phyloP scores from a whole-genome alignment of 2,888 invertebrate genomes.

The Malthinus seriepunctatus region DNA sequence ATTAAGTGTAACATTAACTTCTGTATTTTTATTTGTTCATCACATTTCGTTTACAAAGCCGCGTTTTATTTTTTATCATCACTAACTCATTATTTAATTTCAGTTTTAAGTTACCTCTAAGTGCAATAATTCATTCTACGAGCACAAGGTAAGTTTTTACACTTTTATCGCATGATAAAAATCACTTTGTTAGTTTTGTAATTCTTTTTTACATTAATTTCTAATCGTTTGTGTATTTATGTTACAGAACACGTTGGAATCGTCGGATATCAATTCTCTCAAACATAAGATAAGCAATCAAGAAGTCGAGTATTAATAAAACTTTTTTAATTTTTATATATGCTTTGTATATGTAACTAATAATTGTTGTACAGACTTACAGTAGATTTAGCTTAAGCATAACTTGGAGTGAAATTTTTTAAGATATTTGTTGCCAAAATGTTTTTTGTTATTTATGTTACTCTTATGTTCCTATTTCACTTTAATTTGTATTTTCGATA shows the following conservation, averaged over 20 bases:
- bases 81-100: conserved; percentile 54
- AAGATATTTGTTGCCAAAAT: too few relatives aligned
- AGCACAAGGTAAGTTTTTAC: conserved; percentile 13
- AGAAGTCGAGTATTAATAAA: conserved; percentile 29
- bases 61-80: conserved; percentile 34
- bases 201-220: conserved; percentile 4
- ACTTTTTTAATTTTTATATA: conserved; percentile 42
- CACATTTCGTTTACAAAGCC: conserved; percentile 1
- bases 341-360: conserved; percentile 44
- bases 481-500: conserved; percentile 1
- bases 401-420: too few relatives aligned
- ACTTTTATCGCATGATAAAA: conserved; percentile 4
- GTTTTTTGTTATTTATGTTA: too few relatives aligned
- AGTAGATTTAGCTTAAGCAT: neutral
- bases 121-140: conserved; percentile 44
- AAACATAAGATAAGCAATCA: conserved; percentile 49
- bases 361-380: conserved; percentile 1
- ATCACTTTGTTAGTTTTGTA: conserved; percentile 13
- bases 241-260: conserved; percentile 57
- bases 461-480: neutral
- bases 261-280: conserved; percentile 59
- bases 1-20: conserved; percentile 1
- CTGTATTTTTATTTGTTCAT: conserved; percentile 11
- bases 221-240: conserved; percentile 19
- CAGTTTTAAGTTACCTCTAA: conserved; percentile 58